Evolutionary conservation across 1,140 invertebrate species (phyloP).

Genomic region (Tetranychus urticae): DNA sequence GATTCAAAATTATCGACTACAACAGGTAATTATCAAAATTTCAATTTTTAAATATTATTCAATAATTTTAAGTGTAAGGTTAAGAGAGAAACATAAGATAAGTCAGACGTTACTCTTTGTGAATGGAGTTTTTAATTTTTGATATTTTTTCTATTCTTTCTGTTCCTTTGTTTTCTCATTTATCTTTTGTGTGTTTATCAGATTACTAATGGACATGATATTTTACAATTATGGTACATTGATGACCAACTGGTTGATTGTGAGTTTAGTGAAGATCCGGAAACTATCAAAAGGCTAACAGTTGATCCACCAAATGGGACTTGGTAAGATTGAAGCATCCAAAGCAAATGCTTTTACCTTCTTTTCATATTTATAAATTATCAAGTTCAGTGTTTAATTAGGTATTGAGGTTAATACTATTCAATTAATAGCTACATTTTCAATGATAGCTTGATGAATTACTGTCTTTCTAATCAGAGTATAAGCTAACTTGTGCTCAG

Average conservation of each 20-base stretch:
- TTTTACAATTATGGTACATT: slow-evolving; percentile 6
- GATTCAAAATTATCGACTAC: not conserved
- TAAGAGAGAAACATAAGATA: not conserved
- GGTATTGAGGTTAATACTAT: not conserved
- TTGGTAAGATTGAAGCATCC: not conserved
- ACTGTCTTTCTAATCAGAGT: no score
- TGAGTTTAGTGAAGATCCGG: slow-evolving; percentile 1
- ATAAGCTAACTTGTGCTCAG: no score
- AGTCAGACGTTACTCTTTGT: not conserved
- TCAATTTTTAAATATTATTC: not conserved
- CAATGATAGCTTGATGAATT: no score
- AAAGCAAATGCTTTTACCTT: not conserved
- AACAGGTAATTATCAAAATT: not conserved
- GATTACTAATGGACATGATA: not conserved
- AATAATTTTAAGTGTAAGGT: not conserved
- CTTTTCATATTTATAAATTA: not conserved
- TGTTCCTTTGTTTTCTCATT: not conserved
- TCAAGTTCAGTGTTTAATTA: not conserved
- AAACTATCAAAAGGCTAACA: not conserved
- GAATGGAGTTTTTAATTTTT: not conserved
- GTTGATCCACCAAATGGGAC: not conserved
- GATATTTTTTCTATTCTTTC: not conserved
- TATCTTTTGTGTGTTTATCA: not conserved
- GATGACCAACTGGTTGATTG: slow-evolving; percentile 6
- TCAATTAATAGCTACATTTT: not conserved